A percentile compares a stretch with the other conserved stretches of the same genome.
These are phyloP conservation scores for Hartigia nigra DNA, from an alignment of 2,888 invertebrate genomes.

Conservation along the genomic window DNA sequence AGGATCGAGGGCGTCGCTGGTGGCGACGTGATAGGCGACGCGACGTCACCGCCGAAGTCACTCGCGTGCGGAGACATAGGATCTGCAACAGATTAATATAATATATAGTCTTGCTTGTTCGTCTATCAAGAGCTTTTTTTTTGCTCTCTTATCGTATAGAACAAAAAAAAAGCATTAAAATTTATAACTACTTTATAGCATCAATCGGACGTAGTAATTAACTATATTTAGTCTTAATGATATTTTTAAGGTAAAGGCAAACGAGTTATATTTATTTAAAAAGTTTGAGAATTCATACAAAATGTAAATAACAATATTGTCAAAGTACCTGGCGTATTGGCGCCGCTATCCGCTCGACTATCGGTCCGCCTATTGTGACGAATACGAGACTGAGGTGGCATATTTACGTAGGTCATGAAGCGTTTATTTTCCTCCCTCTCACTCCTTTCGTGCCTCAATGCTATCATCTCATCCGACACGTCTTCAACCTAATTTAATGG, in stretches of 20 bases:
- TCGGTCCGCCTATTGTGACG: slow-evolving; percentile 75
- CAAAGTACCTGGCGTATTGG: slow-evolving; percentile 75
- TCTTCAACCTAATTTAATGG: slow-evolving; percentile 74
- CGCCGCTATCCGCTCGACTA: slow-evolving; percentile 76
- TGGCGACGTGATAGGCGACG: slow-evolving; percentile 68
- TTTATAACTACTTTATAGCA: not conserved
- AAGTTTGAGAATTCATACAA: not conserved
- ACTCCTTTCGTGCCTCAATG: slow-evolving; percentile 79
- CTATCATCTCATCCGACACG: slow-evolving; percentile 79
- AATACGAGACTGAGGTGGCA: slow-evolving; percentile 66
- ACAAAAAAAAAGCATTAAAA: not conserved
- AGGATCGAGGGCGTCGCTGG: slow-evolving; percentile 67
- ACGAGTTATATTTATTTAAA: not conserved
- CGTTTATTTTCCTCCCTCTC: slow-evolving; percentile 86
- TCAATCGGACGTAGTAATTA: not conserved
- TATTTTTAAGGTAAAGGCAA: not conserved
- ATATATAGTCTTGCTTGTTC: not conserved
- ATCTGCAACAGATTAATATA: slow-evolving; percentile 63
- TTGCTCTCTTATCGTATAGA: not conserved
- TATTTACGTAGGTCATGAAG: slow-evolving; percentile 72
- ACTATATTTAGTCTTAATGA: not conserved
- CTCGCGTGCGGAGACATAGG: slow-evolving; percentile 72
- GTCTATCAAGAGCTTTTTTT: not conserved
- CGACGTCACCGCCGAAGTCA: slow-evolving; percentile 64
- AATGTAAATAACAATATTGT: not conserved